Conservation (phyloP, 1,140 invertebrate genomes). For the Gonioctena quinquepunctata region DNA sequence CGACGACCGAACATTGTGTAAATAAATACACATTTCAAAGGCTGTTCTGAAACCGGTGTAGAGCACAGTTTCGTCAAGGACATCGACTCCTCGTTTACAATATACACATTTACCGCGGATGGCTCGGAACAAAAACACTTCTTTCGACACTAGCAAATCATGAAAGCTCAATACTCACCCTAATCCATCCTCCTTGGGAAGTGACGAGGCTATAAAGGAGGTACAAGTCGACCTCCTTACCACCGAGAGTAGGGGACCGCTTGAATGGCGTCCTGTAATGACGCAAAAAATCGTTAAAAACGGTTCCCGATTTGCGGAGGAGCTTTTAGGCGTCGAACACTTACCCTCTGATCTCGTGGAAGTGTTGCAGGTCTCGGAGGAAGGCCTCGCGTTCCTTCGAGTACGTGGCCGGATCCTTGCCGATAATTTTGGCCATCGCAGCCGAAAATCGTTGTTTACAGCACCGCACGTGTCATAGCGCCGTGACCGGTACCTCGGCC, state of each 20-base stretch:
- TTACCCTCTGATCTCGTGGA: conserved; percentile 78
- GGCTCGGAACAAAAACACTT: neutral
- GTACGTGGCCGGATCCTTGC: conserved; percentile 74
- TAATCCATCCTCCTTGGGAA: conserved; percentile 87
- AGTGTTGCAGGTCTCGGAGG: conserved; percentile 71
- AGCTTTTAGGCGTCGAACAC: no score
- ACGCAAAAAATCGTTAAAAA: conserved; percentile 18
- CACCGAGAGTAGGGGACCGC: conserved; percentile 79
- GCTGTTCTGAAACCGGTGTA: neutral
- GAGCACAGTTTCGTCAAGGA: conserved; percentile 1
- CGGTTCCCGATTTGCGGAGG: neutral
- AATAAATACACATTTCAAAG: neutral
- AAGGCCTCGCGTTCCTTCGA: conserved; percentile 71
- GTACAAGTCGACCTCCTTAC: conserved; percentile 88
- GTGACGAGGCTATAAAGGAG: conserved; percentile 89
- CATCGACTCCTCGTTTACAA: no score
- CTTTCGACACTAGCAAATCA: neutral
- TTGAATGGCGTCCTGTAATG: conserved; percentile 75
- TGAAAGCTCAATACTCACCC: conserved; percentile 66
- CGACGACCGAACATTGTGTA: neutral
- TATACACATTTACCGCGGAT: neutral
- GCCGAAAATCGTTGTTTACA: conserved; percentile 15
- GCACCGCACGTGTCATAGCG: conserved; percentile 50
- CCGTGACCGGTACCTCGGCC: conserved; percentile 38
- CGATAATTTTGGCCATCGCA: conserved; percentile 69